These are phyloP conservation scores for Scolopax rusticola DNA, from an alignment of 2,797 vertebrate genomes.

Conservation along the genomic window DNA sequence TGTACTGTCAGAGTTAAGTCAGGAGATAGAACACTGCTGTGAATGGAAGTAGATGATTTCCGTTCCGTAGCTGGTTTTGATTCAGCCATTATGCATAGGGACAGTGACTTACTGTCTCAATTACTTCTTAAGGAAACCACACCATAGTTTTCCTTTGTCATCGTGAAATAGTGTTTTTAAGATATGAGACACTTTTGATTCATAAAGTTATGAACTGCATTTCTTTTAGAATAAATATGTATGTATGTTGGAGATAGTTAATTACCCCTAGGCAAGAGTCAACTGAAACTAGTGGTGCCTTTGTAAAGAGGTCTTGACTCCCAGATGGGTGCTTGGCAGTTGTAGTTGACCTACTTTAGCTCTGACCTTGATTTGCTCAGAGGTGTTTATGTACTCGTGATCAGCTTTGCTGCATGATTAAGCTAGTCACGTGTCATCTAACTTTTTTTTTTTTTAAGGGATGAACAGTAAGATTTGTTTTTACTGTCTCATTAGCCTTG, in stretches of 20 bases:
- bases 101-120: not conserved
- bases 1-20: not conserved
- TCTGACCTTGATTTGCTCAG: constrained; percentile 81
- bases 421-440: constrained; percentile 39
- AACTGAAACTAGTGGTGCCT: not conserved
- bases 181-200: not conserved
- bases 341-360: constrained; percentile 81
- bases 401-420: constrained; percentile 74
- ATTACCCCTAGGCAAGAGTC: not conserved
- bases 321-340: constrained; percentile 53
- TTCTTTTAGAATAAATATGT: not conserved
- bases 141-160: not conserved
- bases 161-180: not conserved
- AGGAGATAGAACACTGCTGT: not conserved
- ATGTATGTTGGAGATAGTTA: not conserved
- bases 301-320: constrained; percentile 43
- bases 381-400: constrained; percentile 59
- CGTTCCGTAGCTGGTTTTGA: not conserved
- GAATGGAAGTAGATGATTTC: not conserved
- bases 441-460: not conserved
- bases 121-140: constrained; percentile 28
- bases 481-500: constrained; percentile 35
- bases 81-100: not conserved
- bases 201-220: not conserved
- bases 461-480: not conserved